phyloP scores from a whole-genome alignment of 2,888 invertebrate genomes.

The Sesia apiformis region DNA sequence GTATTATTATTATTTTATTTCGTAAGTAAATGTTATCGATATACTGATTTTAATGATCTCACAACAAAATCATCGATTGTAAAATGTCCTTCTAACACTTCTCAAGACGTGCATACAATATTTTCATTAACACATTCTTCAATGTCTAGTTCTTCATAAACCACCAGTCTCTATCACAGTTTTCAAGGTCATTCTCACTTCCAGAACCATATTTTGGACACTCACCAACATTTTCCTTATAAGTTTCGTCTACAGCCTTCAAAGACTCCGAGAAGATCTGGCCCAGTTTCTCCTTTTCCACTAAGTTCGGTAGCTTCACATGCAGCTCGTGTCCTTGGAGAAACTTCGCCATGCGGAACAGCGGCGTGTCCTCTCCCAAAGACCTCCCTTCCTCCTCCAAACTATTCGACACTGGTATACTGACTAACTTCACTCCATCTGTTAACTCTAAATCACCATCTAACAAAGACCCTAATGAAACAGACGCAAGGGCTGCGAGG shows the following conservation, averaged over 20 bases:
- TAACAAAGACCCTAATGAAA: slow-evolving; percentile 34
- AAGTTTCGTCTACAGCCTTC: slow-evolving; percentile 59
- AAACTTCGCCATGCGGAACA: slow-evolving; percentile 78
- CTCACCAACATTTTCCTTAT: slow-evolving; percentile 68
- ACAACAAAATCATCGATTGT: no score
- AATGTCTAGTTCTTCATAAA: no score
- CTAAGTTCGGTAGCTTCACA: slow-evolving; percentile 80
- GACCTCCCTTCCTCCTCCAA: slow-evolving; percentile 60
- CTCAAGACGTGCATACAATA: no score
- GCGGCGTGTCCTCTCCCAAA: slow-evolving; percentile 65
- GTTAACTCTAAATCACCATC: slow-evolving; percentile 73
- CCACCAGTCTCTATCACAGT: no score
- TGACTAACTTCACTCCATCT: slow-evolving; percentile 79
- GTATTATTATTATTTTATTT: no score
- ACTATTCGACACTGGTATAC: slow-evolving; percentile 61
- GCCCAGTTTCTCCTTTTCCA: slow-evolving; percentile 79
- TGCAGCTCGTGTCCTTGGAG: slow-evolving; percentile 82
- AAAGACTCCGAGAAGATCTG: slow-evolving; percentile 70
- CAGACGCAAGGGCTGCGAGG: slow-evolving; percentile 24
- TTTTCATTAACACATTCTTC: no score
- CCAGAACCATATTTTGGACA: slow-evolving; percentile 5
- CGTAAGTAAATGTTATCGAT: no score
- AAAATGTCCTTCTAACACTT: no score
- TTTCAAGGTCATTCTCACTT: no score
- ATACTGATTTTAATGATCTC: no score